Base-by-base conservation (phyloP, 2,888 invertebrate genomes). In the Euplexia lucipara region DNA sequence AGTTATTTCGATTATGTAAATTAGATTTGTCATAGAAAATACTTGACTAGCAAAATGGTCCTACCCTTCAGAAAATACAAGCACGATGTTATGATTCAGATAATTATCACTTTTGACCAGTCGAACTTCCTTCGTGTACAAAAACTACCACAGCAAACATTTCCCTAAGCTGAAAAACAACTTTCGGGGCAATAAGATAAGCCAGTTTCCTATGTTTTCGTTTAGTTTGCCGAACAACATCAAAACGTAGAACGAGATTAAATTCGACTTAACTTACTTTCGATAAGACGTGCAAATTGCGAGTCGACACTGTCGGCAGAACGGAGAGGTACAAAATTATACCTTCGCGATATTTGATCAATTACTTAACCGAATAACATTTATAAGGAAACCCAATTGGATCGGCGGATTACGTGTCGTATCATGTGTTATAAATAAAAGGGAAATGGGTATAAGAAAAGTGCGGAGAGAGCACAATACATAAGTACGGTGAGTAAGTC, bases 331-430 rank as follows among this genome's bases (percentile, higher is more conserved):
- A 58, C 54, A 49, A 70, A n/a, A 70, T 62, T 59, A 70, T 65
- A 68, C 53, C 37, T 68, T 42, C 37, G 52, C 64, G 34, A 49
- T 77, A 74, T 80, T 78, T 70, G 68, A 74, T 68, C 74, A 80
- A 70, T 70, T 66, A 68, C 47, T 68, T 70, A 63, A 63, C 52
- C 48, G 39, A 54, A 68, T 61, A 60, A 59, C 70, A 52, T 73
- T 64, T 67, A 70, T 63, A 60, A 57, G 60, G 39, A 54, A 52
- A 59, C 41, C 58, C 54, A 64, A 66, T 70, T 75, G 59, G 52
- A 61, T 56, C 44, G 22, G 45, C 58, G 61, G 45, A 65, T 68
- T 70, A 79, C 58, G 49, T 60, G 62, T 62, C 62, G 66, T 70
- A 75, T 70, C 60, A 72, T 75, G 44, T 48, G 56, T 58, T 65